Evolutionary conservation across 2,797 vertebrate species (phyloP), one percentile per base, ranked within the genome.

Genomic region (Sebastes nivosus): DNA sequence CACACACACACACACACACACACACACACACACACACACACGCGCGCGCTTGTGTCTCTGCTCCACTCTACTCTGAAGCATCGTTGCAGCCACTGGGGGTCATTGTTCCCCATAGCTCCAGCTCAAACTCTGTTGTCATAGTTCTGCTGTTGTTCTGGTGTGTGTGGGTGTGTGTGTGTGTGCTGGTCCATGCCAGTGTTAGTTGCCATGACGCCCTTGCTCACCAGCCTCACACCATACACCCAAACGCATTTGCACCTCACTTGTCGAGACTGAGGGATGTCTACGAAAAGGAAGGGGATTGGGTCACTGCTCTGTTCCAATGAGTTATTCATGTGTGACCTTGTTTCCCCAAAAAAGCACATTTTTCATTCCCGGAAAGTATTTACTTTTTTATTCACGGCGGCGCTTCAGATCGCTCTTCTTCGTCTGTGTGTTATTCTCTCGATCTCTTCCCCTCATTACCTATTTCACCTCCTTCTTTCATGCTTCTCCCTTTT

Each of bases 21-120:
- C 66, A 22, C 46, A 38, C 27, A 30, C 63, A n/a, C 80, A 50
- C 67, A 50, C 66, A 71, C 65, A 67, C 50, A 52, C 30, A 57
- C 67, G 27, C 67, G 72, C 65, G 22, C 57, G 60, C 54, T n/a
- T 24, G 27, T 46, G 8, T 78, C 6, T 75, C 6, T 25, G 42
- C 63, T 76, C 20, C 50, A 68, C 22, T 79, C 66, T 30, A 20
- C 70, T 84, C 72, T 85, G 54, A 87, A 80, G 77, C 86, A 77
- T 84, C 4, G 52, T 18, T 73, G 64, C 87, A 87, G 80, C 93
- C 93, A 94, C 94, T 93, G 91, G 94, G 82, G 92, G 94, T 94
- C 94, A 94, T 93, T 86, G 90, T 94, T 93, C 84, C 70, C 86
- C 88, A 64, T 79, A 75, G 77, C 84, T 90, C 72, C 71, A 65